Evolutionary conservation across 2,888 invertebrate genomes (phyloP).

Genomic region (Eumerus sabulonum): DNA sequence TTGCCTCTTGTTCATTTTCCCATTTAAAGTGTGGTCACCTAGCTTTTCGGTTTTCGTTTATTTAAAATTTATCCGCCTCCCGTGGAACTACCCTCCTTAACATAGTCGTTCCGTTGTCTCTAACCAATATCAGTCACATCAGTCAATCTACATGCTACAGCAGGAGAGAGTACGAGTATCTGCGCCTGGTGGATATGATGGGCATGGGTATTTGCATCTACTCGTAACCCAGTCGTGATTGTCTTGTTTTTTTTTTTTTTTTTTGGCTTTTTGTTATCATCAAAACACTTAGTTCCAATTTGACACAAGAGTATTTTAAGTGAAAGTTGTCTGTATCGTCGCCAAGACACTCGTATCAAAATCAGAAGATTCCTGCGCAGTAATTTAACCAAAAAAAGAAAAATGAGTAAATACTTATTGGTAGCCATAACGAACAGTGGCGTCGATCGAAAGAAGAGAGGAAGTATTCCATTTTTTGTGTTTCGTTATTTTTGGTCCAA

Average conservation of each 20-base stretch:
- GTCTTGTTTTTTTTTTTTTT: too few relatives aligned
- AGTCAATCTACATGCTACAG: neutral
- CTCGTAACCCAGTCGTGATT: slow-evolving; percentile 16
- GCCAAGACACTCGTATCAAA: slow-evolving; percentile 16
- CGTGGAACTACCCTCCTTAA: neutral
- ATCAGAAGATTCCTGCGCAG: slow-evolving; percentile 47
- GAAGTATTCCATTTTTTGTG: too few relatives aligned
- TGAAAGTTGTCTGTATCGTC: slow-evolving; percentile 44
- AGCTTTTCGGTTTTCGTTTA: slow-evolving; percentile 39
- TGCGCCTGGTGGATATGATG: neutral
- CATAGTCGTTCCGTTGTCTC: neutral
- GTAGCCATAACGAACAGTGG: slow-evolving; percentile 13
- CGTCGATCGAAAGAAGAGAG: neutral
- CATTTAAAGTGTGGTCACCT: slow-evolving; percentile 48
- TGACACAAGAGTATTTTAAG: slow-evolving; percentile 47
- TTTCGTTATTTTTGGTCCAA: too few relatives aligned
- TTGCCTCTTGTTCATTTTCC: slow-evolving; percentile 34
- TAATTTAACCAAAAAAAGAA: slow-evolving; percentile 19
- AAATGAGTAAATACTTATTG: slow-evolving; percentile 13
- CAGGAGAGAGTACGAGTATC: neutral
- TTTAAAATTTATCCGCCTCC: slow-evolving; percentile 19
- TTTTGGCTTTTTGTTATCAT: slow-evolving; percentile 33
- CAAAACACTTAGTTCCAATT: slow-evolving; percentile 39
- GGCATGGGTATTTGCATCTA: slow-evolving; percentile 32
- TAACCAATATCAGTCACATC: neutral